phyloP scores from a whole-genome alignment of 2,888 invertebrate genomes.

The Glaucopsyche alexis region DNA sequence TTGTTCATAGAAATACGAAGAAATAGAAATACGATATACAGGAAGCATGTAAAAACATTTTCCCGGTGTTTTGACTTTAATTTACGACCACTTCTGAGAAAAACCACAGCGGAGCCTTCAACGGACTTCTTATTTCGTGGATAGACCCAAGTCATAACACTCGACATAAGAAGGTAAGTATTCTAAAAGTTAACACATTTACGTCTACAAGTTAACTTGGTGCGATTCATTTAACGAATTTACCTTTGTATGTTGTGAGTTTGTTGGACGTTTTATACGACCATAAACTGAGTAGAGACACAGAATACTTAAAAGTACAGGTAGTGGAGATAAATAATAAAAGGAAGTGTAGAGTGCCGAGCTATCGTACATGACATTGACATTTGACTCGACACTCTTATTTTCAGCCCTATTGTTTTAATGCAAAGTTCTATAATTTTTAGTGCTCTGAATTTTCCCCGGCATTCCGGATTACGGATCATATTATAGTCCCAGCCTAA shows the following conservation, averaged over 20 bases:
- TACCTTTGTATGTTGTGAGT: background rate
- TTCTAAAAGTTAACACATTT: conserved; percentile 24
- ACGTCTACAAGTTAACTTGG: too few species aligned
- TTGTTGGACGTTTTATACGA: background rate
- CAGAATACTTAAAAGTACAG: too few species aligned
- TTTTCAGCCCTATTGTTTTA: too few species aligned
- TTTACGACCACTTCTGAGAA: conserved; percentile 2
- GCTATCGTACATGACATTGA: too few species aligned
- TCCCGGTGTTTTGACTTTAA: background rate
- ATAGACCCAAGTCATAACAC: conserved; percentile 16
- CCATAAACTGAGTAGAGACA: background rate
- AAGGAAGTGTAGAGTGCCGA: too few species aligned
- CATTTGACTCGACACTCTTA: too few species aligned
- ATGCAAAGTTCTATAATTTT: too few species aligned
- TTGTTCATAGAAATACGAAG: background rate
- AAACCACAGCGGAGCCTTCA: background rate
- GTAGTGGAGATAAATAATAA: too few species aligned
- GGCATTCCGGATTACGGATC: too few species aligned
- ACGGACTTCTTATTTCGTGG: background rate
- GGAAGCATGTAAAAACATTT: background rate
- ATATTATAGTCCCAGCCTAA: too few species aligned
- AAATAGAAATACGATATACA: background rate
- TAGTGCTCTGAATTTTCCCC: too few species aligned
- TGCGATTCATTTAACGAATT: conserved; percentile 19
- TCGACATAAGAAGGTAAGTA: conserved; percentile 15